Base-by-base conservation (phyloP, 2,113 vertebrate genomes). In the Oreochromis spilurus region DNA sequence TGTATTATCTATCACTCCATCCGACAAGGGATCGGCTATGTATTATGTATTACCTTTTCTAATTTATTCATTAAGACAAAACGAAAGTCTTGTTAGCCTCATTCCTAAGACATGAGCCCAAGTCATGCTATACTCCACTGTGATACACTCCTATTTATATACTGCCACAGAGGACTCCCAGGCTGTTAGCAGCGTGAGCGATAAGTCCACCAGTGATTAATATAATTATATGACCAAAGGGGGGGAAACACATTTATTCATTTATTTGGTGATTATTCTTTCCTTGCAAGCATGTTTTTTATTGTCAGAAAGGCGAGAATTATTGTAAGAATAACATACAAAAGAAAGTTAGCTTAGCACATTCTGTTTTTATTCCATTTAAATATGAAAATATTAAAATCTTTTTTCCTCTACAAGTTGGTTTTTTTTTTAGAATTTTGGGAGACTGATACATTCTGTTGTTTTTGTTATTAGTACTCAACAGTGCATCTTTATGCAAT, bases 51-150 rank as follows among this genome's bases (percentile, higher is more conserved):
- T 92, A 95, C 95, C 96, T 97, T 89, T 95, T 96, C 96, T 99
- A 97, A 98, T 98, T 98, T 98, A 98, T 98, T 99, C 97, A 99
- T 98, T 97, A 97, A 97, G 97, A 96, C 97, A 97, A 98, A 99
- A 97, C 95, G 96, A 97, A 98, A 97, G 96, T 97, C 97, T 97
- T 97, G 97, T 97, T 94, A 96, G 96, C 96, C 96, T 93, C 91
- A 93, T 94, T 94, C 93, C 87, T 89, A 79, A 93, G 88, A 92
- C 92, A 90, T 92, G 92, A 94, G 89, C 67, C 87, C 36, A 21
- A 91, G 90, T 87, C 88, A 79, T 83, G 81, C 84, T 83, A 62
- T n/a, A 48, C 79, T 89, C 57, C 65, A 72, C 57, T 21, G 55
- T 72, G 55, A 88, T 80, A 81, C 53, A 79, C 45, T 43, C 24